phyloP scores from a whole-genome alignment of 2,113 vertebrate species.

The Ptyas mucosa region DNA sequence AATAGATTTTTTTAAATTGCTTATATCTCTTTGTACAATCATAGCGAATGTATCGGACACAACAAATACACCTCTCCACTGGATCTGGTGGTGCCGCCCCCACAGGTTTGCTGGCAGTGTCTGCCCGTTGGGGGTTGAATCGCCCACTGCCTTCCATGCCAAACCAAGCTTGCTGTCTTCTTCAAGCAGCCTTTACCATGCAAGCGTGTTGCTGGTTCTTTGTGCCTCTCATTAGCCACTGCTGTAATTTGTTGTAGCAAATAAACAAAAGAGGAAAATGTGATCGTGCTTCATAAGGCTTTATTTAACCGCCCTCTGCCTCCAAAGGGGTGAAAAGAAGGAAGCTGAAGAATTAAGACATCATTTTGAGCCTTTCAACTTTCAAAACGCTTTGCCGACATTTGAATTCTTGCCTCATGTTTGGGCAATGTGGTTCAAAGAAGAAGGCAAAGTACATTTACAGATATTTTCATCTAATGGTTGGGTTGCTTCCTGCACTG shows the following conservation, averaged over 20 bases:
- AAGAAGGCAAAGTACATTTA: not conserved
- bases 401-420: not conserved
- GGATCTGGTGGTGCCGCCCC: not conserved
- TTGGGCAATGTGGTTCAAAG: not conserved
- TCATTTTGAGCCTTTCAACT: not conserved
- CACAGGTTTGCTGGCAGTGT: not conserved
- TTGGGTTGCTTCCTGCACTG: not conserved
- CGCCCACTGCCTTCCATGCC: conserved; percentile 5
- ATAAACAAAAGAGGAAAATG: conserved; percentile 14
- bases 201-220: not conserved
- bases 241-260: conserved; percentile 4
- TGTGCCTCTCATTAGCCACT: conserved; percentile 1
- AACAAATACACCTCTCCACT: not conserved
- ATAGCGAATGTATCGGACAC: not conserved
- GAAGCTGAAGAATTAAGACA: not conserved
- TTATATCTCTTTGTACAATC: not conserved
- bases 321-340: not conserved
- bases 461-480: not conserved
- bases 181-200: not conserved
- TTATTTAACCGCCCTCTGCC: not conserved
- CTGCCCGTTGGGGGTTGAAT: not conserved
- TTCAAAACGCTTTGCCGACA: not conserved
- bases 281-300: not conserved
- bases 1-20: not conserved
- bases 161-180: not conserved